These are phyloP conservation scores for Psittacara wagleri DNA, from an alignment of 2,113 vertebrate species.

Conservation along the genomic window DNA sequence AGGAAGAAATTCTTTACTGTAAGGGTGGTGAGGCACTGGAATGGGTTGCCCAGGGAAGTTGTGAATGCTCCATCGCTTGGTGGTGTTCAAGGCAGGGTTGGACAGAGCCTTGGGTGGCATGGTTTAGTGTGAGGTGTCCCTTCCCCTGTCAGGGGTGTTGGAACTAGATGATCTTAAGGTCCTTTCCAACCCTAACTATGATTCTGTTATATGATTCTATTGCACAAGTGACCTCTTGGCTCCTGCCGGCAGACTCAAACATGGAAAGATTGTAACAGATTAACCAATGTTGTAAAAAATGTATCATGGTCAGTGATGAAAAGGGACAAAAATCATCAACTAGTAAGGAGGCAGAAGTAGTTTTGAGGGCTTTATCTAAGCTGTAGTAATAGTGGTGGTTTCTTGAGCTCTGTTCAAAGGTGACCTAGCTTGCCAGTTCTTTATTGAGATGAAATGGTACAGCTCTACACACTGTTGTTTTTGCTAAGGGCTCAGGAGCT, in stretches of 20 bases:
- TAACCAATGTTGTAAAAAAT: not conserved
- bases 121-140: no score
- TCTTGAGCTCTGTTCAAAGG: not conserved
- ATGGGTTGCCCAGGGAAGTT: no score
- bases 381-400: not conserved
- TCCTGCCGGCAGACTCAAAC: not conserved
- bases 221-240: not conserved
- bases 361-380: not conserved
- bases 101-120: no score
- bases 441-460: not conserved
- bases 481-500: not conserved
- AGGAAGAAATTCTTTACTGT: no score
- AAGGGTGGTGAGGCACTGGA: no score
- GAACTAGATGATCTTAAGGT: no score
- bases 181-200: no score
- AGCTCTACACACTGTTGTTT: not conserved
- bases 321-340: not conserved
- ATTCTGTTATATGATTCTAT: not conserved
- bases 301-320: fast-evolving
- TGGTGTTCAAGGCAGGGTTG: no score
- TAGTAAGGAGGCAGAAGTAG: not conserved
- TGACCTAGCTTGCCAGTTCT: not conserved
- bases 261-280: not conserved
- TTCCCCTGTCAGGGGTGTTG: no score
- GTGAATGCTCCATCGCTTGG: no score